A percentile compares a stretch with the other conserved stretches of the same genome.
phyloP scores from a whole-genome alignment of 2,888 invertebrate genomes.

The Callosobruchus maculatus region DNA sequence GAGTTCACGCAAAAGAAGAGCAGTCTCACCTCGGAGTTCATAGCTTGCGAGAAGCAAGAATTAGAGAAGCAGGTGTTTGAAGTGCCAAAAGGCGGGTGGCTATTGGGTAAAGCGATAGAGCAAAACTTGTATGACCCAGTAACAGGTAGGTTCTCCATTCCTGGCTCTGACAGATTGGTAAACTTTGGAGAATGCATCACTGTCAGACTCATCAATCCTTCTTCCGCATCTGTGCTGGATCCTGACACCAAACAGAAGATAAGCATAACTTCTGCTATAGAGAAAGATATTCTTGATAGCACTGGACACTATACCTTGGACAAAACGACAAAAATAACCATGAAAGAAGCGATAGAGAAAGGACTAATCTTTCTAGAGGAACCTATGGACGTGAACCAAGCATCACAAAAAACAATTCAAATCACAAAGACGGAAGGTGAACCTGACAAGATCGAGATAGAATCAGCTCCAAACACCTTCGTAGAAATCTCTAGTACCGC shows the following conservation, averaged over 20 bases:
- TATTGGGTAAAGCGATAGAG: conserved; percentile 77
- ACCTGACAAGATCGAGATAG: conserved; percentile 65
- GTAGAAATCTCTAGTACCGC: conserved; percentile 38
- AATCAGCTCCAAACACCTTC: conserved; percentile 53
- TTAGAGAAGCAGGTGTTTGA: conserved; percentile 71
- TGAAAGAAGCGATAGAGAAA: conserved; percentile 71
- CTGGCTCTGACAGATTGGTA: conserved; percentile 79
- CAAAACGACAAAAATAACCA: conserved; percentile 55
- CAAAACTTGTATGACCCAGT: conserved; percentile 78
- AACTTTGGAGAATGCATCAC: conserved; percentile 85
- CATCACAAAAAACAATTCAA: conserved; percentile 63
- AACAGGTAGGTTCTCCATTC: conserved; percentile 80
- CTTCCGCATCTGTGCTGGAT: conserved; percentile 79
- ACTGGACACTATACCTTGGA: conserved; percentile 70
- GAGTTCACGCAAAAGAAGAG: conserved; percentile 5
- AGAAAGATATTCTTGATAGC: conserved; percentile 72
- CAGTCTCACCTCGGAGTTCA: conserved; percentile 10
- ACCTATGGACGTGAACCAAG: conserved; percentile 49
- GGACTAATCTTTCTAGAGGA: conserved; percentile 62
- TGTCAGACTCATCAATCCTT: conserved; percentile 78
- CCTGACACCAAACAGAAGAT: conserved; percentile 67
- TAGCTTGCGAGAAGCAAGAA: conserved; percentile 46
- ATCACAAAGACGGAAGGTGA: conserved; percentile 69
- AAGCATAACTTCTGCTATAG: conserved; percentile 68
- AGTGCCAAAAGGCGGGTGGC: conserved; percentile 81